These are phyloP conservation scores for Grantiella picta DNA, from an alignment of 2,113 vertebrate species.

Conservation along the genomic window DNA sequence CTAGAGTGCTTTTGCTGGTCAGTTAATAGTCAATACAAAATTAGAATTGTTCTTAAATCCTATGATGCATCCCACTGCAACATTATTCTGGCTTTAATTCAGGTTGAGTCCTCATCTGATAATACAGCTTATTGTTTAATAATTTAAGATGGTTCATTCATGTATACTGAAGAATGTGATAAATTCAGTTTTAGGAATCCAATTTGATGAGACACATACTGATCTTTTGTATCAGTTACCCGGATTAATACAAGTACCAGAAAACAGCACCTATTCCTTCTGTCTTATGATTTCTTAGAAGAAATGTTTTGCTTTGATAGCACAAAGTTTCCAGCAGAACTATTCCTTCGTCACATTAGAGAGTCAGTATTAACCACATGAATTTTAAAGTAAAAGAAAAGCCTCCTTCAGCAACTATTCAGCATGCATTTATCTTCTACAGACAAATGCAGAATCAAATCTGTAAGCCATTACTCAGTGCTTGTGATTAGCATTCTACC, in stretches of 20 bases:
- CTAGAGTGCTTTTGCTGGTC: not conserved
- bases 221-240: not conserved
- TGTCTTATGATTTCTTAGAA: not conserved
- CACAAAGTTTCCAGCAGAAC: not conserved
- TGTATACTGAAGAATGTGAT: not conserved
- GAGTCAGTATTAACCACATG: not conserved
- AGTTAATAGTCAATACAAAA: not conserved
- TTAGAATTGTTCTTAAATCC: not conserved
- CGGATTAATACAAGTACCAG: not conserved
- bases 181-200: conserved; percentile 9
- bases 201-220: not conserved
- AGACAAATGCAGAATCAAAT: not conserved
- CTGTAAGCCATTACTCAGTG: not conserved
- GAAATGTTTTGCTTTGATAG: conserved; percentile 7
- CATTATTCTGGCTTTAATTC: not conserved
- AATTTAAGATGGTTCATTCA: not conserved
- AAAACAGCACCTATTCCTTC: not conserved
- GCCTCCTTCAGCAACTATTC: not conserved
- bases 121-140: not conserved
- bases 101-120: not conserved
- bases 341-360: not conserved
- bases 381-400: conserved; percentile 8
- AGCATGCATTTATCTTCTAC: not conserved
- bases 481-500: not conserved
- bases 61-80: not conserved